These are phyloP conservation scores for Balearica regulorum DNA, from an alignment of 2,797 vertebrate genomes.

Conservation along the genomic window DNA sequence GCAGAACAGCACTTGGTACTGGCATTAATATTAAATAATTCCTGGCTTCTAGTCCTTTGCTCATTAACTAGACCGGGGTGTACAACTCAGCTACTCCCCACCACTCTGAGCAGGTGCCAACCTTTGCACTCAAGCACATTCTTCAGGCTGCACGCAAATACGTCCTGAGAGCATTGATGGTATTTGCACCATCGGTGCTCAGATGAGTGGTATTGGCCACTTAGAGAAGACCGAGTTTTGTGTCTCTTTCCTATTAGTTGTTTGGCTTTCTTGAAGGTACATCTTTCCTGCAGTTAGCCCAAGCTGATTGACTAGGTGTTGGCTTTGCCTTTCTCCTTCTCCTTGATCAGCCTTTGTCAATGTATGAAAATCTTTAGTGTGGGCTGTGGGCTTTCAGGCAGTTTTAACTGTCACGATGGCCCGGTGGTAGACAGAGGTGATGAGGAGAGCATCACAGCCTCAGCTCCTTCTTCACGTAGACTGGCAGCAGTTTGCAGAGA, in stretches of 20 bases:
- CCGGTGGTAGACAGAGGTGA: not conserved
- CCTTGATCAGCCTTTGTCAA: not conserved
- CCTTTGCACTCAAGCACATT: fast-evolving
- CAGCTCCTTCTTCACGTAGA: fast-evolving
- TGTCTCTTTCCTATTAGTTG: not conserved
- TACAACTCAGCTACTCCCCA: not conserved
- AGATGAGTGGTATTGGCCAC: fast-evolving
- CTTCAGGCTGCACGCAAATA: not conserved
- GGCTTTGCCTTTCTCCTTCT: not conserved
- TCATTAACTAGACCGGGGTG: not conserved
- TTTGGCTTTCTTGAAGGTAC: not conserved
- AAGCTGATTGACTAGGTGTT: not conserved
- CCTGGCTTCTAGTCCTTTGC: not conserved
- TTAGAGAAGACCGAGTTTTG: not conserved
- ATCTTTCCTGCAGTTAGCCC: not conserved
- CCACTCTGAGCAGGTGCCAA: not conserved
- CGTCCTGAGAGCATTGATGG: not conserved
- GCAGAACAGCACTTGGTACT: not conserved
- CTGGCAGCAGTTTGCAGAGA: not conserved
- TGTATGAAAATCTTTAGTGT: not conserved
- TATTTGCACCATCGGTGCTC: not conserved
- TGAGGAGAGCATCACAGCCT: not conserved
- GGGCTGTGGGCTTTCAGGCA: not conserved
- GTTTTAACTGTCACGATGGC: not conserved
- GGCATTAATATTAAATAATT: not conserved